Evolutionary conservation across 1,140 invertebrate species (phyloP).

Genomic region (Copidosoma floridanum): DNA sequence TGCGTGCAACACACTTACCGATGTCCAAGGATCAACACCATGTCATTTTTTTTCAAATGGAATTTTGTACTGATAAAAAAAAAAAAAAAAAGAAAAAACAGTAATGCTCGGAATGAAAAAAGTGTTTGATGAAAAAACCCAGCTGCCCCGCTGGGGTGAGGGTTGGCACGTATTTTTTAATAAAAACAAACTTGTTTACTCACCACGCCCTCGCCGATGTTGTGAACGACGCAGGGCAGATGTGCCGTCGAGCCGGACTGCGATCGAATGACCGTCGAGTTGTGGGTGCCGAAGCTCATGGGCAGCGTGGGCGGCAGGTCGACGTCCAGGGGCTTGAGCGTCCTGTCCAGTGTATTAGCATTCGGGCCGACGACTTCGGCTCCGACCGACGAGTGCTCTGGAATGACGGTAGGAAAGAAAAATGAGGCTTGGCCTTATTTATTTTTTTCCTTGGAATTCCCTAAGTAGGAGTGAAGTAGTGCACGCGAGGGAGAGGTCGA

Average conservation of each 20-base stretch:
- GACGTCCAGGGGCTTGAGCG: slow-evolving; percentile 44
- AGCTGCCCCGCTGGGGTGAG: too few species aligned
- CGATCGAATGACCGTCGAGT: slow-evolving; percentile 75
- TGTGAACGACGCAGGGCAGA: slow-evolving; percentile 77
- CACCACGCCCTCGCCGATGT: slow-evolving; percentile 82
- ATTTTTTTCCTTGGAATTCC: background rate
- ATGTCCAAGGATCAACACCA: too few species aligned
- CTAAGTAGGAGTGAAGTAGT: too few species aligned
- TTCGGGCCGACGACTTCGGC: slow-evolving; percentile 44
- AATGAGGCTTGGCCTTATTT: background rate
- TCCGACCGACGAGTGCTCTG: slow-evolving; percentile 37
- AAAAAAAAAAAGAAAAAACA: too few species aligned
- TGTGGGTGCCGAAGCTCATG: slow-evolving; percentile 77
- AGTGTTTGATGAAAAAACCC: too few species aligned
- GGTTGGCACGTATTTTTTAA: too few species aligned
- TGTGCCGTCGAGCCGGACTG: slow-evolving; percentile 80
- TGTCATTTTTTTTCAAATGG: too few species aligned
- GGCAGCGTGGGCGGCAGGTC: slow-evolving; percentile 49
- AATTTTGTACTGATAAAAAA: too few species aligned
- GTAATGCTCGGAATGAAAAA: too few species aligned
- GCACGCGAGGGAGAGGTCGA: too few species aligned
- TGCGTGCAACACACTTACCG: too few species aligned
- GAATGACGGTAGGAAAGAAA: slow-evolving; percentile 22
- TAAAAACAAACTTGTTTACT: too few species aligned
- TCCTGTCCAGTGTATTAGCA: slow-evolving; percentile 48